These are phyloP conservation scores for Masnerella sp. DNA, from an alignment of 2,888 invertebrate genomes.

Conservation along the genomic window DNA sequence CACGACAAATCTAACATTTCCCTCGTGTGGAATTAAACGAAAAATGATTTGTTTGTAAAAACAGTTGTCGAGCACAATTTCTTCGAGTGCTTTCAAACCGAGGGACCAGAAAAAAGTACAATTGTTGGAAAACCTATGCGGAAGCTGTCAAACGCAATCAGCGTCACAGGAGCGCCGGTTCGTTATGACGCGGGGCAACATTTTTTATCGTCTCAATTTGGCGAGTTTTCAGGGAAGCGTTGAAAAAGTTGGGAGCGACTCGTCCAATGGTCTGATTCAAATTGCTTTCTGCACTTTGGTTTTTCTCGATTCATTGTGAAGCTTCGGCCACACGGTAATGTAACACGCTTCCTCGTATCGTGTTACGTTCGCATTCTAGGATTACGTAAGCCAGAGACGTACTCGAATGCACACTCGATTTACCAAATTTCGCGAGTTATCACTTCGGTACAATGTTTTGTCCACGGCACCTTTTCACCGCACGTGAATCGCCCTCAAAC, in stretches of 20 bases:
- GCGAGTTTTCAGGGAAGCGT: conserved; percentile 62
- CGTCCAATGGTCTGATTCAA: conserved; percentile 70
- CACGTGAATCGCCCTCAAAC: no score
- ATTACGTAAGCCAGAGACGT: conserved; percentile 63
- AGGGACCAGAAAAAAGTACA: conserved; percentile 50
- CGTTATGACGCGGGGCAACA: conserved; percentile 60
- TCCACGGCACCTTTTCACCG: no score
- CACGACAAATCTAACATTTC: no score
- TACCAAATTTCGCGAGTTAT: conserved; percentile 29
- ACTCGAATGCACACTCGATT: conserved; percentile 42
- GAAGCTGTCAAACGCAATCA: conserved; percentile 74
- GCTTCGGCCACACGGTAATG: conserved; percentile 68
- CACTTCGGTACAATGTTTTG: conserved; percentile 4
- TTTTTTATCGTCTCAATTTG: conserved; percentile 62
- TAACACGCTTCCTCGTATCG: conserved; percentile 67
- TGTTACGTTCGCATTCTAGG: conserved; percentile 68
- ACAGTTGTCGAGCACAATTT: conserved; percentile 21
- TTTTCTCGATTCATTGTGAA: conserved; percentile 66
- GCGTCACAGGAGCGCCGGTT: conserved; percentile 62
- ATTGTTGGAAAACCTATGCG: conserved; percentile 63
- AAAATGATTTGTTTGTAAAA: conserved; percentile 13
- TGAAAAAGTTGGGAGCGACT: conserved; percentile 61
- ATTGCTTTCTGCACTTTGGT: conserved; percentile 68
- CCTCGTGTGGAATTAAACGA: not conserved
- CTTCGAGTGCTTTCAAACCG: conserved; percentile 21